Conservation (phyloP, 2,888 invertebrate species). For the Drosophila picticornis region DNA sequence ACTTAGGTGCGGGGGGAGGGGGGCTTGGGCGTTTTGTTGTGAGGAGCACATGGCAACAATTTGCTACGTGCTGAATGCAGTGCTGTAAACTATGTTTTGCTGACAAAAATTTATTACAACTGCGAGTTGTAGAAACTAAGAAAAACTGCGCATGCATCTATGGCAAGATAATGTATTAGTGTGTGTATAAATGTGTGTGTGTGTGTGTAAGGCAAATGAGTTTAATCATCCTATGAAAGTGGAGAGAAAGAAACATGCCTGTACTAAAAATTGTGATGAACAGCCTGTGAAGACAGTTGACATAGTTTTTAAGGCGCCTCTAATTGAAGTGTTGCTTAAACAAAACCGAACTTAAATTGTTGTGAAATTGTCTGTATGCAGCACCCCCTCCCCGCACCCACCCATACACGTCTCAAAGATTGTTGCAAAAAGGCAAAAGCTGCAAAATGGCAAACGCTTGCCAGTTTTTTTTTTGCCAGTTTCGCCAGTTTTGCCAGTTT, state of each 20-base stretch:
- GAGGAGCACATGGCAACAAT: conserved; percentile 60
- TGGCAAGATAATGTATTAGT: not conserved
- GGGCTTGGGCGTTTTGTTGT: not conserved
- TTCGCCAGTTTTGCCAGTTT: conserved; percentile 19
- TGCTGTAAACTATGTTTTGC: conserved; percentile 72
- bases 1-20: too few species aligned
- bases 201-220: conserved; percentile 62
- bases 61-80: conserved; percentile 72
- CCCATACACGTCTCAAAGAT: conserved; percentile 14
- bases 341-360: conserved; percentile 80
- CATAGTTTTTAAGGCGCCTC: conserved; percentile 72
- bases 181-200: not conserved
- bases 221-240: conserved; percentile 76
- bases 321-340: conserved; percentile 82
- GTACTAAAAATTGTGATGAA: conserved; percentile 54
- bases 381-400: not conserved
- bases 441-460: conserved; percentile 67
- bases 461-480: conserved; percentile 18
- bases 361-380: conserved; percentile 68
- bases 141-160: conserved; percentile 28
- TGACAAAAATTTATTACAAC: conserved; percentile 59
- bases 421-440: conserved; percentile 30
- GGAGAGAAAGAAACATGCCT: conserved; percentile 44
- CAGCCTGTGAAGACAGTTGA: conserved; percentile 64
- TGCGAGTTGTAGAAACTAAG: conserved; percentile 28